phyloP scores from a whole-genome alignment of 2,888 invertebrate genomes.

The Sepioteuthis lessoniana region DNA sequence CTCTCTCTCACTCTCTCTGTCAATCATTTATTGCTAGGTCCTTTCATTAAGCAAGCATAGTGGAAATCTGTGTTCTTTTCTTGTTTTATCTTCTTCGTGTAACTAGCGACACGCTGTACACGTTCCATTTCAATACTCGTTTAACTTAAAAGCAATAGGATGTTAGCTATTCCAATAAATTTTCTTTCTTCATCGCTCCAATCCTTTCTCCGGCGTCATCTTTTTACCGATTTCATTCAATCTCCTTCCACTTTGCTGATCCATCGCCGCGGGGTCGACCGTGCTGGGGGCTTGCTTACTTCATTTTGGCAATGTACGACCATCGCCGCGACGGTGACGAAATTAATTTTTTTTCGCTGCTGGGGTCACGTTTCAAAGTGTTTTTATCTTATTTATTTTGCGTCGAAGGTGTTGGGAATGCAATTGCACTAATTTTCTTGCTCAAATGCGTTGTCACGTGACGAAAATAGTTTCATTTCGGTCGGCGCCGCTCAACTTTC shows the following conservation, averaged over 20 bases:
- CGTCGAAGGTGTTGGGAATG: not conserved
- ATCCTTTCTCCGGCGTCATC: not conserved
- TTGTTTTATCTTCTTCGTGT: not conserved
- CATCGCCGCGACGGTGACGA: not conserved
- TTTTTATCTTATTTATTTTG: not conserved
- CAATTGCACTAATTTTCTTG: not conserved
- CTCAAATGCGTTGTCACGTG: not conserved
- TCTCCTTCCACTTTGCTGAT: not conserved
- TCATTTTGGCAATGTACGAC: not conserved
- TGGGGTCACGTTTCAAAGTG: not conserved
- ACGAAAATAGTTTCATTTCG: not conserved
- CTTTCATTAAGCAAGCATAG: not conserved
- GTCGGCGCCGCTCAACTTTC: not conserved
- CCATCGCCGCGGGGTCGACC: not conserved
- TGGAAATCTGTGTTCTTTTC: not conserved
- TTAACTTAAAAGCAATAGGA: conserved; percentile 23
- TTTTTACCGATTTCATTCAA: not conserved
- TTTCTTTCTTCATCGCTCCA: too few species aligned
- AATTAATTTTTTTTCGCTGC: conserved; percentile 33
- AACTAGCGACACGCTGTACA: not conserved
- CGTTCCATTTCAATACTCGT: not conserved
- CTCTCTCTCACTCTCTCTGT: too few species aligned
- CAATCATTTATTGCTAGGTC: not conserved
- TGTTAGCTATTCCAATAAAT: conserved; percentile 11
- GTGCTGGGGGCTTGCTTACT: not conserved